Conservation (phyloP, 35 echinoderm and acorn worm genomes). For the Lytechinus variegatus region DNA sequence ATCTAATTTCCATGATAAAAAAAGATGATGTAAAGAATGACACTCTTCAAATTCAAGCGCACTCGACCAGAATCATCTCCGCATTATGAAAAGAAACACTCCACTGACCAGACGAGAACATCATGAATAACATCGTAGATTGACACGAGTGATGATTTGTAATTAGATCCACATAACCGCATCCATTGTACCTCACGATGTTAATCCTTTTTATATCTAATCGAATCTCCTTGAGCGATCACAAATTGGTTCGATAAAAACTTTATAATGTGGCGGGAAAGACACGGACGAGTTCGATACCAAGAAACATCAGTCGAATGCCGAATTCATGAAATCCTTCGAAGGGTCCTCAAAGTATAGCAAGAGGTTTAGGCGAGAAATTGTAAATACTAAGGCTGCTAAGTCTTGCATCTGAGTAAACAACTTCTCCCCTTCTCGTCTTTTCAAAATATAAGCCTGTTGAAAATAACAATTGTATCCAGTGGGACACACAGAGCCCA, state of each 20-base stretch:
- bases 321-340: not conserved
- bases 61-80: not conserved
- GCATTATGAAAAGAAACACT: not conserved
- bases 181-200: not conserved
- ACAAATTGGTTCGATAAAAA: slow-evolving; percentile 1
- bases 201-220: not conserved
- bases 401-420: not conserved
- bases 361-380: not conserved
- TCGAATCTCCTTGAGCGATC: not conserved
- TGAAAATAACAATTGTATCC: not conserved
- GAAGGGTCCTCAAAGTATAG: not conserved
- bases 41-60: not conserved
- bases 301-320: not conserved
- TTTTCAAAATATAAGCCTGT: not conserved
- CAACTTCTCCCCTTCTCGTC: not conserved
- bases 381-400: not conserved
- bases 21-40: not conserved
- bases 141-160: not conserved
- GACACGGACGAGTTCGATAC: not conserved
- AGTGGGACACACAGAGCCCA: not conserved
- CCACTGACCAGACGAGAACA: not conserved
- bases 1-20: too few species aligned
- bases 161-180: not conserved
- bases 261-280: not conserved
- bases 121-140: not conserved